These are phyloP conservation scores for Conchocele bisecta DNA, from an alignment of 2,888 invertebrate species.

Conservation along the genomic window DNA sequence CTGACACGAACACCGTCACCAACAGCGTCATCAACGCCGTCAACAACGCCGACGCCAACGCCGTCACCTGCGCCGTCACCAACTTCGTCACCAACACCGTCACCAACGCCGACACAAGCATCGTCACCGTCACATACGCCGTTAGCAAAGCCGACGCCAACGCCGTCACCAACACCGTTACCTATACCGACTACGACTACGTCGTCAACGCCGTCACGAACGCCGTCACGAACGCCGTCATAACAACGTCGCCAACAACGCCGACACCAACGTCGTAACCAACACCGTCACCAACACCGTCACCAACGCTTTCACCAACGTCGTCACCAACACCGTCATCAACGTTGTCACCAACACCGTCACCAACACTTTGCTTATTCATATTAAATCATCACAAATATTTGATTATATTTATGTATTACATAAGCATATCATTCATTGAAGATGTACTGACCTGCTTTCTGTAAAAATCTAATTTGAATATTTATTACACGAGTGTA, in stretches of 20 bases:
- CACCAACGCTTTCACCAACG: not conserved
- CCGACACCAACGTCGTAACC: not conserved
- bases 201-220: conserved; percentile 1
- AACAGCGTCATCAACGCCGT: not conserved
- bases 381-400: no score
- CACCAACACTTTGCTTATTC: no score
- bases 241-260: not conserved
- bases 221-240: not conserved
- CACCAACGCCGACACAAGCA: conserved; percentile 2
- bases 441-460: no score
- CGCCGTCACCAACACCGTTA: conserved; percentile 4
- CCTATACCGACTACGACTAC: conserved; percentile 7
- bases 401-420: no score
- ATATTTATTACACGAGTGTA: no score
- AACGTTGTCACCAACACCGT: not conserved
- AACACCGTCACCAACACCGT: not conserved
- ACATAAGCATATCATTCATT: no score
- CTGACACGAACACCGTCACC: not conserved
- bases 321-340: not conserved
- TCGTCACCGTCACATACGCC: not conserved
- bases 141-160: conserved; percentile 9
- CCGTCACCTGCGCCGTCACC: conserved; percentile 6
- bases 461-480: no score
- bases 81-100: conserved; percentile 10
- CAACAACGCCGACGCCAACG: not conserved